phyloP scores from a whole-genome alignment of 2,797 vertebrate species.

The Anas bernieri region DNA sequence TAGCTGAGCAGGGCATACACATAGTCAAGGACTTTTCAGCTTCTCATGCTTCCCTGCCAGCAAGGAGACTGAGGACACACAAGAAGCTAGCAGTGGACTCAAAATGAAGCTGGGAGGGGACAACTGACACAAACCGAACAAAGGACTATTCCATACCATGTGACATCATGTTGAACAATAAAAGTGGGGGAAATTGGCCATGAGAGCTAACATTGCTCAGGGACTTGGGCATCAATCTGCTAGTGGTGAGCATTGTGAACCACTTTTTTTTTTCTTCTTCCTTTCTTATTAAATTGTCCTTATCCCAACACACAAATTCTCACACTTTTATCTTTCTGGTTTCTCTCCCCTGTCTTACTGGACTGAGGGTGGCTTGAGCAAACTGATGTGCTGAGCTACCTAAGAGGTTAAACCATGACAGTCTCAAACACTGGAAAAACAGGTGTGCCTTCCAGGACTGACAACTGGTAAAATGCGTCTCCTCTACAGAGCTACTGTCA shows the following conservation, averaged over 20 bases:
- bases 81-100: neutral
- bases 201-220: neutral
- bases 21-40: neutral
- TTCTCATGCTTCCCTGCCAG: neutral
- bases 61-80: neutral
- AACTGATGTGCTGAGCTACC: neutral
- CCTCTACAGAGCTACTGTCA: neutral
- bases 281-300: neutral
- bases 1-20: neutral
- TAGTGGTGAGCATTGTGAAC: neutral
- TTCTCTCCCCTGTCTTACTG: neutral
- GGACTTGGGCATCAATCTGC: neutral
- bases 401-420: neutral
- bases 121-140: neutral
- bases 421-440: neutral
- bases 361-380: neutral
- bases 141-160: neutral
- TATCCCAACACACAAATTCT: neutral
- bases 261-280: neutral
- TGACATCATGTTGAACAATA: neutral
- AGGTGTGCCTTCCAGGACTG: neutral
- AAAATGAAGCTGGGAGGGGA: too few relatives aligned
- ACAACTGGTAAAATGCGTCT: neutral
- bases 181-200: neutral
- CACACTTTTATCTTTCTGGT: neutral